phyloP scores from a whole-genome alignment of 2,888 invertebrate species.

The Caenorhabditis plicata region DNA sequence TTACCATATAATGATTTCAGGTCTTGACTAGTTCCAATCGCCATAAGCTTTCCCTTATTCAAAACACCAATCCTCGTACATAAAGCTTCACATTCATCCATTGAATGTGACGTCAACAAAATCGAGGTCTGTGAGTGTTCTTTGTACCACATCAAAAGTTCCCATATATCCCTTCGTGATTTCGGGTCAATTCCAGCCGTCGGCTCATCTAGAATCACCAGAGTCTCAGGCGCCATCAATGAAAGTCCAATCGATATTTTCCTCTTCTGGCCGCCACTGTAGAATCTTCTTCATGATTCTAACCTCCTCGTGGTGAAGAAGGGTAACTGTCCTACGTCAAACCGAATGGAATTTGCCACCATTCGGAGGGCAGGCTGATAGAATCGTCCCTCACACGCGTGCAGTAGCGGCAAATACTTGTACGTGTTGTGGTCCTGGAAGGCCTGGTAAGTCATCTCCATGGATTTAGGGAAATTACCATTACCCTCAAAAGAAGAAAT shows the following conservation, averaged over 20 bases:
- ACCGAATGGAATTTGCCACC: too few relatives aligned
- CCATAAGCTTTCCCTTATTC: constrained; percentile 55
- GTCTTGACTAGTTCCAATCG: constrained; percentile 59
- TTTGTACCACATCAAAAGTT: constrained; percentile 35
- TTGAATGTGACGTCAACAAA: constrained; percentile 55
- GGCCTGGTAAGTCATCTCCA: too few relatives aligned
- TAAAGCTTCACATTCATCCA: constrained; percentile 61
- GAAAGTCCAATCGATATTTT: constrained; percentile 81
- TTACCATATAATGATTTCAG: constrained; percentile 58
- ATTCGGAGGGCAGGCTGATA: too few relatives aligned
- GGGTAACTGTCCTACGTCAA: too few relatives aligned
- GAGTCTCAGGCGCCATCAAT: constrained; percentile 74
- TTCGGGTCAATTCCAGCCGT: constrained; percentile 71
- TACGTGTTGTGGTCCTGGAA: too few relatives aligned
- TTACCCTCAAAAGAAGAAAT: too few relatives aligned
- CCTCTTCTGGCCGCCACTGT: constrained; percentile 77
- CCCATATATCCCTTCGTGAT: constrained; percentile 73
- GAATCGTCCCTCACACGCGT: too few relatives aligned
- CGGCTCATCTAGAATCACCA: constrained; percentile 72
- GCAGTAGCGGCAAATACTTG: too few relatives aligned
- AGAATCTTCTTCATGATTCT: constrained; percentile 2
- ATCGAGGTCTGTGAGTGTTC: constrained; percentile 46
- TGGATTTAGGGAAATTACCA: too few relatives aligned
- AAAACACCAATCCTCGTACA: constrained; percentile 63
- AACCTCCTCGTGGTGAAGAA: too few relatives aligned